phyloP scores from a whole-genome alignment of 2,113 vertebrate genomes.

The Gymnarchus niloticus region DNA sequence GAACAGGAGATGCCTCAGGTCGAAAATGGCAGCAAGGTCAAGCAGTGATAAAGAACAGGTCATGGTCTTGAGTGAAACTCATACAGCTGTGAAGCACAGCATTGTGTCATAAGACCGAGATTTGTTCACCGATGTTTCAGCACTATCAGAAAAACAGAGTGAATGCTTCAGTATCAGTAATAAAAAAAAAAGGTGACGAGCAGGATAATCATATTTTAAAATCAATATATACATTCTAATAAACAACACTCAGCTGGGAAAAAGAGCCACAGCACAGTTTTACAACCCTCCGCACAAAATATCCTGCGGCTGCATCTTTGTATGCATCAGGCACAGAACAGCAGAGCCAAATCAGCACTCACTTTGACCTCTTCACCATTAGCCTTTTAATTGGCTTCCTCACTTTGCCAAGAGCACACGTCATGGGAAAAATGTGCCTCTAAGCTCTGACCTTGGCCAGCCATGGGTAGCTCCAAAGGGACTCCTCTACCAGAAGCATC shows the following conservation, averaged over 20 bases:
- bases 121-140: background rate
- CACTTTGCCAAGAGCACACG: background rate
- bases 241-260: background rate
- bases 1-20: background rate
- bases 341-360: background rate
- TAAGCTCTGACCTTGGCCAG: background rate
- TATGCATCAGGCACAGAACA: background rate
- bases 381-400: background rate
- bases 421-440: background rate
- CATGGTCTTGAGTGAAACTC: background rate
- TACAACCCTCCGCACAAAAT: background rate
- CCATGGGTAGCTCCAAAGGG: background rate
- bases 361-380: background rate
- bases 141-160: background rate
- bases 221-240: background rate
- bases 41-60: background rate
- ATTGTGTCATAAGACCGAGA: background rate
- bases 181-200: background rate
- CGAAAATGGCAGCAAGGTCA: background rate
- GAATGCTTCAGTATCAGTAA: background rate
- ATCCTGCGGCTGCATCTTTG: background rate
- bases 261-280: background rate
- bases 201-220: background rate
- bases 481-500: background rate
- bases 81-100: background rate